Conservation (phyloP, 92 coral and sea anemone genomes). For the Plumapathes pennacea region DNA sequence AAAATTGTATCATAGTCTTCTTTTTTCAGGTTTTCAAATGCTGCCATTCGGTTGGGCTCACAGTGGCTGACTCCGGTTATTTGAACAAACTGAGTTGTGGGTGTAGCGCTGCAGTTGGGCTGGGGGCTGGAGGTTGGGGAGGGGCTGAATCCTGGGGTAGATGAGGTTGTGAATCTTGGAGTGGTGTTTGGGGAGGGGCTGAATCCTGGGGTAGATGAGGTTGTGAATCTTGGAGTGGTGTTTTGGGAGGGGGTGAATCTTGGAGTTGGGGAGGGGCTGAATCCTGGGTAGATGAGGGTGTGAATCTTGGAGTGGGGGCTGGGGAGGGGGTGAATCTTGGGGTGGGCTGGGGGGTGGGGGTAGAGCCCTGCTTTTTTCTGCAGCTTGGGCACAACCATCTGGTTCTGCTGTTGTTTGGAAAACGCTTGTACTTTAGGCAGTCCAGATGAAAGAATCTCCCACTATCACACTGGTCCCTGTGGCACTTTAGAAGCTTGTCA, state of each 20-base stretch:
- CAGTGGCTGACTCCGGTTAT: constrained; percentile 12
- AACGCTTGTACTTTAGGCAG: constrained; percentile 27
- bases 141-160: not conserved
- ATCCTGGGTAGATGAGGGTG: constrained; percentile 10
- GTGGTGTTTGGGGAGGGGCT: not conserved
- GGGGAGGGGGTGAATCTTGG: constrained; percentile 25
- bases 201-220: not conserved
- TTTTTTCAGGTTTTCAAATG: constrained; percentile 23
- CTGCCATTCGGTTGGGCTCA: constrained; percentile 19
- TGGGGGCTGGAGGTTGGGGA: not conserved
- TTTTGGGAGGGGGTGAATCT: constrained; percentile 5
- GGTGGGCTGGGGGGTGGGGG: constrained; percentile 20
- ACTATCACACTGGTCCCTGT: constrained; percentile 18
- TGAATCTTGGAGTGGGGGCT: not conserved
- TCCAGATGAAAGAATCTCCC: constrained; percentile 33
- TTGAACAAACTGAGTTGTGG: no score
- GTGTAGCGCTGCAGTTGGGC: not conserved
- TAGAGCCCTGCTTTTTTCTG: constrained; percentile 6
- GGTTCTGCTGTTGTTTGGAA: constrained; percentile 51
- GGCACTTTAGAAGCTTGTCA: constrained; percentile 48
- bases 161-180: not conserved
- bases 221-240: not conserved
- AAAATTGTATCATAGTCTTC: constrained; percentile 23
- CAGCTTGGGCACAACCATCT: constrained; percentile 52
- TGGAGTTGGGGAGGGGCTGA: constrained; percentile 5